These are phyloP conservation scores for Pygoscelis antarcticus DNA, from an alignment of 2,113 vertebrate species.

Conservation along the genomic window DNA sequence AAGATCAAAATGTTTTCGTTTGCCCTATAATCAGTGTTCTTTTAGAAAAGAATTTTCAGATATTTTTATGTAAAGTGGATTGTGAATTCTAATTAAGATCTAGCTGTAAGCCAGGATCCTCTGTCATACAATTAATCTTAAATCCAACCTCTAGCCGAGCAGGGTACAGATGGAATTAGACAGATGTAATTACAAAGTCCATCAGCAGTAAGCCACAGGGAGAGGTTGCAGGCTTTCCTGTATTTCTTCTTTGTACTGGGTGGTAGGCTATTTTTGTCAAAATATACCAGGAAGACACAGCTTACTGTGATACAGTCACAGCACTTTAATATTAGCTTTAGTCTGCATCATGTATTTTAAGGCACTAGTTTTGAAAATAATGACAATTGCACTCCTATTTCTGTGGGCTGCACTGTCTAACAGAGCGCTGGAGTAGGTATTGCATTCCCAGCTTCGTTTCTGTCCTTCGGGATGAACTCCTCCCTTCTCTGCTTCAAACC, in stretches of 20 bases:
- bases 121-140: conserved; percentile 18
- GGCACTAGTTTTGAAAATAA: neutral
- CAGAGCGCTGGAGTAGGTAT: accelerated
- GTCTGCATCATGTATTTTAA: neutral
- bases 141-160: neutral
- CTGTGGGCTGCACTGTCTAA: neutral
- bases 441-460: neutral
- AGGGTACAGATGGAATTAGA: conserved; percentile 6
- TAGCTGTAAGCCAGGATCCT: conserved; percentile 1
- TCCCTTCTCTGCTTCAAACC: neutral
- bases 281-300: neutral
- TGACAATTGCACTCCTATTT: neutral
- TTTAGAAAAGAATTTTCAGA: neutral
- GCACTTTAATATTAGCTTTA: neutral
- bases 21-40: neutral
- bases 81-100: conserved; percentile 47
- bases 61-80: conserved; percentile 2
- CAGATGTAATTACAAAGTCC: conserved; percentile 52
- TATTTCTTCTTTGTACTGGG: neutral
- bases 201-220: conserved; percentile 15
- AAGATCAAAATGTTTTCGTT: conserved; percentile 10
- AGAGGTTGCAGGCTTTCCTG: conserved; percentile 4
- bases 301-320: neutral
- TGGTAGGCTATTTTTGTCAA: neutral
- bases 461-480: neutral